Evolutionary conservation across 2,113 vertebrate species (phyloP).

Genomic region (Carettochelys insculpta): DNA sequence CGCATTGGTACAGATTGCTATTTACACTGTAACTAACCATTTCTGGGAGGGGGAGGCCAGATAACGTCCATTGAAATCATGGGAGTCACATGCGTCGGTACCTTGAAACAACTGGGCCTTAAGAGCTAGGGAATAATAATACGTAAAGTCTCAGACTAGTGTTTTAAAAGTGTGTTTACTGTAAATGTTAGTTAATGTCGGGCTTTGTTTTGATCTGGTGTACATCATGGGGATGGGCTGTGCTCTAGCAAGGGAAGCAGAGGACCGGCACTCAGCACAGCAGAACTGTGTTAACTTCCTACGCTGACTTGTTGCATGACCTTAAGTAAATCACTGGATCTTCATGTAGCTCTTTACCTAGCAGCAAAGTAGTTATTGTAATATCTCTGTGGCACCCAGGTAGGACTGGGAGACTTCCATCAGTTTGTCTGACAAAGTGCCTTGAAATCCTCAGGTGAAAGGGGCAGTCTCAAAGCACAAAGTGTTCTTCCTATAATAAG

Average conservation of each 20-base stretch:
- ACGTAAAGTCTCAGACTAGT: background rate
- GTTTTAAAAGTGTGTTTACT: background rate
- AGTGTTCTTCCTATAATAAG: background rate
- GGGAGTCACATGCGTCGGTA: background rate
- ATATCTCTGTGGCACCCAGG: rapidly evolving
- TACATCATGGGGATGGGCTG: background rate
- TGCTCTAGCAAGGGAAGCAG: background rate
- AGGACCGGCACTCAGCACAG: background rate
- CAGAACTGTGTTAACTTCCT: background rate
- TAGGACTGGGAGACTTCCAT: background rate
- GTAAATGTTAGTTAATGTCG: background rate
- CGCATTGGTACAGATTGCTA: background rate
- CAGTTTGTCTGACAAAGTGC: background rate
- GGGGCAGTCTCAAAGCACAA: rapidly evolving
- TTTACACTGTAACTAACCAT: background rate
- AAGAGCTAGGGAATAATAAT: background rate
- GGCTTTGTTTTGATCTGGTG: background rate
- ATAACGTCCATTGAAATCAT: background rate
- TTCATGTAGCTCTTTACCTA: background rate
- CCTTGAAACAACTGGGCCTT: background rate
- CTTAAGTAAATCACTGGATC: background rate
- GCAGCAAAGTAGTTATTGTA: background rate
- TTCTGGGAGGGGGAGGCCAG: background rate
- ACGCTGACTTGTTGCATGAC: background rate
- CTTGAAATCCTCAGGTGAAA: background rate